Conservation (phyloP, 2,113 vertebrate genomes). For the Verasper variegatus region DNA sequence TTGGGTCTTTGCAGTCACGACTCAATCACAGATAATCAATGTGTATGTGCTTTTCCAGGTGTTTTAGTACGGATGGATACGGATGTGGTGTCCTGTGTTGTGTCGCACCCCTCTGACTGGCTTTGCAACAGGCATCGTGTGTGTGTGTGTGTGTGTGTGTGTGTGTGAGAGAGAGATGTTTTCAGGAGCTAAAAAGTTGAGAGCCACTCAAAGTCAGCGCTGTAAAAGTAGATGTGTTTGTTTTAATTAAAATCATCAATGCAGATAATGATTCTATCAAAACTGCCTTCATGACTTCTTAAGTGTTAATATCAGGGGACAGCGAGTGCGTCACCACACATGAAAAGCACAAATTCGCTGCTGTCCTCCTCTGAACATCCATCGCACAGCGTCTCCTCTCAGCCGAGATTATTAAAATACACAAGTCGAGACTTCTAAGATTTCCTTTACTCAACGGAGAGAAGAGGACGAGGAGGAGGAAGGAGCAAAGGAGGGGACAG, state of each 20-base stretch:
- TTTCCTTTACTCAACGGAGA: constrained; percentile 8
- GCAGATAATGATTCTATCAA: background rate
- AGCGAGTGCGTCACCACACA: background rate
- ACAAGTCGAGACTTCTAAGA: constrained; percentile 9
- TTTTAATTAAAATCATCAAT: background rate
- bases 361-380: constrained; percentile 16
- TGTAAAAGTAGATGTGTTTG: background rate
- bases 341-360: background rate
- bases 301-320: background rate
- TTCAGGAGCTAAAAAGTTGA: background rate
- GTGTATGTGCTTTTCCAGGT: too few relatives aligned
- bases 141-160: too few relatives aligned
- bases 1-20: too few relatives aligned
- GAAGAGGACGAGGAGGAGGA: background rate
- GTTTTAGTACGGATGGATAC: too few relatives aligned
- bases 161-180: background rate
- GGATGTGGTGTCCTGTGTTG: constrained; percentile 6
- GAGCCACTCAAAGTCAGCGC: background rate
- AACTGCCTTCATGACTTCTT: background rate
- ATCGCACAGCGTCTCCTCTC: constrained; percentile 1
- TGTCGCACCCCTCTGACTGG: constrained; percentile 2
- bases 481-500: constrained; percentile 5
- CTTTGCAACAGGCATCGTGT: constrained; percentile 41
- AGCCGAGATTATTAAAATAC: background rate
- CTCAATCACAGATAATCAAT: too few relatives aligned